These are phyloP conservation scores for Rhynchophorus ferrugineus DNA, from an alignment of 1,140 invertebrate species.

Conservation along the genomic window DNA sequence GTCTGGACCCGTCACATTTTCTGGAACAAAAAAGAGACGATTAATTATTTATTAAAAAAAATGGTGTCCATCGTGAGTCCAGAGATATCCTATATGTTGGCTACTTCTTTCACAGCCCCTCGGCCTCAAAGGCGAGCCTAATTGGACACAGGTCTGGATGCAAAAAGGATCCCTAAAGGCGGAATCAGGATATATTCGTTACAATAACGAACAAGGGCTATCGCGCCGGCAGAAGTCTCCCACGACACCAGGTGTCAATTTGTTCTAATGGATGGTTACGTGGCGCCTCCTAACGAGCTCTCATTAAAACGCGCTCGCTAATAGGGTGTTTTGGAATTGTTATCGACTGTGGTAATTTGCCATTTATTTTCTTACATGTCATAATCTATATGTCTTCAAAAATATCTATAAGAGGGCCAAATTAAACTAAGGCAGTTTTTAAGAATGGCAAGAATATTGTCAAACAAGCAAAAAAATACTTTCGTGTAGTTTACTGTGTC, in stretches of 20 bases:
- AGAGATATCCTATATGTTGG: not conserved
- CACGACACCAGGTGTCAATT: slow-evolving; percentile 37
- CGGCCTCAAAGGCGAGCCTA: no score
- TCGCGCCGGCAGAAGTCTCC: slow-evolving; percentile 3
- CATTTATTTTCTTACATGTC: no score
- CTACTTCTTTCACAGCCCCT: no score
- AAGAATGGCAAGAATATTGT: no score
- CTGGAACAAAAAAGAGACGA: slow-evolving; percentile 12
- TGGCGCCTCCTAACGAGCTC: slow-evolving; percentile 31
- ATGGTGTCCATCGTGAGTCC: not conserved
- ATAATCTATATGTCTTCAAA: no score
- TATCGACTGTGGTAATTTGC: no score
- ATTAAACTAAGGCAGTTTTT: no score
- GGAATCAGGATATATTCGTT: not conserved
- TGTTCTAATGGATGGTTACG: slow-evolving; percentile 39
- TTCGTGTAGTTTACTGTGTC: no score
- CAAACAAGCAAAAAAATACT: no score
- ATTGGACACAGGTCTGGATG: no score
- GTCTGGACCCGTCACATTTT: slow-evolving; percentile 3
- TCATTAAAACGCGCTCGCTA: slow-evolving; percentile 37
- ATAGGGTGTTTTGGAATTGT: slow-evolving; percentile 26
- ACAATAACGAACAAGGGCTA: not conserved
- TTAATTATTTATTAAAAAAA: not conserved
- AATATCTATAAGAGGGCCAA: no score
- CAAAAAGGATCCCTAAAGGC: not conserved